Evolutionary conservation across 2,888 invertebrate species (phyloP).

Genomic region (Crossocerus cetratus): DNA sequence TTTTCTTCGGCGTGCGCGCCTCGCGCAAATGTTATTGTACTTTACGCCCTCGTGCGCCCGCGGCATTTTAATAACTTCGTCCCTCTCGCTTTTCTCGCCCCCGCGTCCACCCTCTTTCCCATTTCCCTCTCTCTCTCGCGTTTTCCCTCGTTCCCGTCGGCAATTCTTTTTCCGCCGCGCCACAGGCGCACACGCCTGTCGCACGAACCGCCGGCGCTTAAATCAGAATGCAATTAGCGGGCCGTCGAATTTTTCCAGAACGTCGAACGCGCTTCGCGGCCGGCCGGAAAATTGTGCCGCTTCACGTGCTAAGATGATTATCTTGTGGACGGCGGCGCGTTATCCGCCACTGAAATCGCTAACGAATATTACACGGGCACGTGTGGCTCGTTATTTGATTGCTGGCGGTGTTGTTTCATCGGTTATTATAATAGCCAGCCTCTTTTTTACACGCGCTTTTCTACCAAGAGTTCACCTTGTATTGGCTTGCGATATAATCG

Average conservation of each 20-base stretch:
- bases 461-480: no score
- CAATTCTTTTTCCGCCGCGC: no score
- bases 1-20: conserved; percentile 45
- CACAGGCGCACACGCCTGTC: background rate
- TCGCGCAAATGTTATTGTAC: conserved; percentile 54
- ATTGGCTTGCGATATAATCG: no score
- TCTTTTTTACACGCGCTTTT: no score
- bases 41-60: conserved; percentile 29
- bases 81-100: background rate
- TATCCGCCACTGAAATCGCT: no score
- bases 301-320: conserved; percentile 1
- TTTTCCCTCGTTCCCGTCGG: no score
- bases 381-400: no score
- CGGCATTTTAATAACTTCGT: conserved; percentile 51
- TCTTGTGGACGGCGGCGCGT: background rate
- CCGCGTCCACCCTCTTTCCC: background rate
- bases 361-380: no score
- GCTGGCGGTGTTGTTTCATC: no score
- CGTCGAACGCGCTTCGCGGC: background rate
- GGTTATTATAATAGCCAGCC: no score
- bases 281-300: background rate
- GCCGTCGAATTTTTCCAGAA: conserved; percentile 6
- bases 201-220: conserved; percentile 18
- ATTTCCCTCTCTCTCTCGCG: background rate
- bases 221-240: conserved; percentile 40